Conservation (phyloP, 2,888 invertebrate species). For the Pardosa pseudoannulata region DNA sequence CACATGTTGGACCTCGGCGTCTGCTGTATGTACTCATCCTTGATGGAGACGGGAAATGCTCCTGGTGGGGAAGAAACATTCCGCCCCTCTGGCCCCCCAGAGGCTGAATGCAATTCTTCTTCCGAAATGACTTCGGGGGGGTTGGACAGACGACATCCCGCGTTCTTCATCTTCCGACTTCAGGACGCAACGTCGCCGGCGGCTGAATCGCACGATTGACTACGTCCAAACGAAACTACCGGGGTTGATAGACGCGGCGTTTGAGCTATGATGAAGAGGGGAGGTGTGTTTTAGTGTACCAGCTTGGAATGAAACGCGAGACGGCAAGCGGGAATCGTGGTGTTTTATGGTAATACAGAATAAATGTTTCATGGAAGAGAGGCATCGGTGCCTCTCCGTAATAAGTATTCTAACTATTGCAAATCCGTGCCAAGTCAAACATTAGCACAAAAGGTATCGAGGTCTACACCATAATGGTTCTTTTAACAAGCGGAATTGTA, state of each 20-base stretch:
- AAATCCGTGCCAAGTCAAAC: too few species aligned
- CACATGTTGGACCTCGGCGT: not conserved
- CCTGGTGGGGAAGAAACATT: not conserved
- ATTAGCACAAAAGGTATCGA: too few species aligned
- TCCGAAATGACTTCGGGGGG: not conserved
- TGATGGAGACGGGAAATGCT: not conserved
- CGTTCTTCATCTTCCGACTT: not conserved
- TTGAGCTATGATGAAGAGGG: not conserved
- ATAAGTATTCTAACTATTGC: too few species aligned
- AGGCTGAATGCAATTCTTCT: not conserved
- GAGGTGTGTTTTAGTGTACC: too few species aligned
- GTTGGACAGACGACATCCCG: not conserved
- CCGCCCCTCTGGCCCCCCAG: not conserved
- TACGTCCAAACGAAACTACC: not conserved
- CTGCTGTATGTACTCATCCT: not conserved
- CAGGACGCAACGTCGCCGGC: not conserved
- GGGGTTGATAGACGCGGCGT: not conserved
- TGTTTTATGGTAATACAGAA: too few species aligned
- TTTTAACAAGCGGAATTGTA: too few species aligned
- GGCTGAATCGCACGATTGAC: conserved; percentile 1
- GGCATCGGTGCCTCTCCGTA: too few species aligned
- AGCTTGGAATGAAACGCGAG: too few species aligned
- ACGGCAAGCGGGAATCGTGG: too few species aligned
- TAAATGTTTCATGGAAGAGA: too few species aligned
- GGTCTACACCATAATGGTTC: too few species aligned